phyloP scores from a whole-genome alignment of 2,113 vertebrate species.

The Verasper variegatus region DNA sequence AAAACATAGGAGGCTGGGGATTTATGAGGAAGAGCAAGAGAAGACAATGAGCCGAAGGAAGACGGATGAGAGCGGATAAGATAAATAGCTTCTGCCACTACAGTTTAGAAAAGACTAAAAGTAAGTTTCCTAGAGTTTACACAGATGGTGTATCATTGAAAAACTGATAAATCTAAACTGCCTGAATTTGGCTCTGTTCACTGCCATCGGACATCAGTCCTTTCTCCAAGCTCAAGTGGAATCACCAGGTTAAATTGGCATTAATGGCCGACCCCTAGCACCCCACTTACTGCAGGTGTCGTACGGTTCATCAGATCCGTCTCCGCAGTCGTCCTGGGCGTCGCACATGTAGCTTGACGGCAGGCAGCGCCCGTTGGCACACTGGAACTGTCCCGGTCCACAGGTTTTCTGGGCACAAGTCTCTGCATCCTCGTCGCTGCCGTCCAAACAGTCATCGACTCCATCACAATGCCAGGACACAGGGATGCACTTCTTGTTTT shows the following conservation, averaged over 20 bases:
- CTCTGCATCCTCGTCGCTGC: conserved; percentile 77
- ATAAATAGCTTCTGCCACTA: neutral
- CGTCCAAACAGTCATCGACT: conserved; percentile 72
- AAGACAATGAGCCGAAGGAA: neutral
- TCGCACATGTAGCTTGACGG: conserved; percentile 72
- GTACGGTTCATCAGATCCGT: conserved; percentile 72
- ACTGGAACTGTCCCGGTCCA: conserved; percentile 70
- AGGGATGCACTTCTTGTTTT: conserved; percentile 79
- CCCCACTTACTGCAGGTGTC: conserved; percentile 75
- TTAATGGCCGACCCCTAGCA: too few species aligned
- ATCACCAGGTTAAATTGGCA: too few species aligned
- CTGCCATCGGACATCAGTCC: too few species aligned
- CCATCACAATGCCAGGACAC: conserved; percentile 81
- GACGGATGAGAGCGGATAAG: neutral
- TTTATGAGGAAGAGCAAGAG: neutral
- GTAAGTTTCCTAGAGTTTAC: too few species aligned
- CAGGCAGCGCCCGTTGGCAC: conserved; percentile 68
- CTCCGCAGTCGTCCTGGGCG: conserved; percentile 74
- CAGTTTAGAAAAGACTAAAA: too few species aligned
- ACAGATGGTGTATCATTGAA: too few species aligned
- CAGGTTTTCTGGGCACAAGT: conserved; percentile 77
- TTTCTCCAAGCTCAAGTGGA: too few species aligned
- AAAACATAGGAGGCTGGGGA: too few species aligned
- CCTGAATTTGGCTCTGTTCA: too few species aligned
- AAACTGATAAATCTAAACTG: neutral